phyloP scores from a whole-genome alignment of 64 coral and sea anemone genomes.

The Anthopleura sola region DNA sequence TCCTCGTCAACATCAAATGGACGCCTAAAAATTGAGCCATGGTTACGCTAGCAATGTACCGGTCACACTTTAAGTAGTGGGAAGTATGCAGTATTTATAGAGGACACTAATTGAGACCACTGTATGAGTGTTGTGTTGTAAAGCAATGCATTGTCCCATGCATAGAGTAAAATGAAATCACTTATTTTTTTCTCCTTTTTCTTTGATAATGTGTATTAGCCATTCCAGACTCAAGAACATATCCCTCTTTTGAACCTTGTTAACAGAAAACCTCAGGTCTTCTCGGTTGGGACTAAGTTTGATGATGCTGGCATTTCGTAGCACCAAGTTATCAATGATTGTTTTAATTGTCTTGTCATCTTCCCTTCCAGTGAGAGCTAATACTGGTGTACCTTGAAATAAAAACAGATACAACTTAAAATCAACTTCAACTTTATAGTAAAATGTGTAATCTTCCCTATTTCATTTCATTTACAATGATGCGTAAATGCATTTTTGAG shows the following conservation, averaged over 20 bases:
- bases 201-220: constrained; percentile 3
- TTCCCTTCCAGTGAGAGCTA: constrained; percentile 19
- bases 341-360: constrained; percentile 11
- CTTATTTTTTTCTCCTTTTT: too few relatives aligned
- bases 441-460: too few relatives aligned
- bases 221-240: constrained; percentile 17
- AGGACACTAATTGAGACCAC: too few relatives aligned
- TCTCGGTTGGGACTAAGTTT: constrained; percentile 32
- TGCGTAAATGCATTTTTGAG: too few relatives aligned
- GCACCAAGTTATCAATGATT: not conserved
- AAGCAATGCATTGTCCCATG: too few relatives aligned
- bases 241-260: not conserved
- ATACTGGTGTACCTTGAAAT: constrained; percentile 12
- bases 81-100: too few relatives aligned
- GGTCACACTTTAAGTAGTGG: not conserved
- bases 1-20: not conserved
- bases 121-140: too few relatives aligned
- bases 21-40: not conserved
- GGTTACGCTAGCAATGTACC: not conserved
- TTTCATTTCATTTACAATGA: too few relatives aligned
- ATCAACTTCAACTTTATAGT: too few relatives aligned
- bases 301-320: not conserved
- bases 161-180: too few relatives aligned
- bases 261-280: constrained; percentile 24
- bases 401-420: not conserved